These are phyloP conservation scores for Tinea semifulvella DNA, from an alignment of 2,888 invertebrate genomes.

Conservation along the genomic window DNA sequence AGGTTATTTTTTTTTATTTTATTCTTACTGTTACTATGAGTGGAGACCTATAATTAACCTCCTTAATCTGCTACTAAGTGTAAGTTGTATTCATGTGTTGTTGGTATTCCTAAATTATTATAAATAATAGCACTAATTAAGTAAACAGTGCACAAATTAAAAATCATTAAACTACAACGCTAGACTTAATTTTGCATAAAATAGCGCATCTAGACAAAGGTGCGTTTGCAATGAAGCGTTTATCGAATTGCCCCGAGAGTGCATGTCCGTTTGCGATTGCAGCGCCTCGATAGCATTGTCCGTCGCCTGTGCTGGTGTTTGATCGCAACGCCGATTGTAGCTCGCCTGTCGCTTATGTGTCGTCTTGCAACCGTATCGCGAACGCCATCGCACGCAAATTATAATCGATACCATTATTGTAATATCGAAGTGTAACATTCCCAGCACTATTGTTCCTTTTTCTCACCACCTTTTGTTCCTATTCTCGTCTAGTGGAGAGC, in stretches of 20 bases:
- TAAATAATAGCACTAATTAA: too few species aligned
- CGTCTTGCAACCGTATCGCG: conserved; percentile 53
- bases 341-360: conserved; percentile 61
- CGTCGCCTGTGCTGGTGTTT: conserved; percentile 42
- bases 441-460: conserved; percentile 55
- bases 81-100: too few species aligned
- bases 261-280: conserved; percentile 50
- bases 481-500: neutral
- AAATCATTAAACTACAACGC: too few species aligned
- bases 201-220: neutral
- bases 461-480: conserved; percentile 12
- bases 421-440: conserved; percentile 47
- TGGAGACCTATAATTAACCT: too few species aligned
- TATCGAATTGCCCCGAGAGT: conserved; percentile 58
- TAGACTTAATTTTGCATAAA: conserved; percentile 4
- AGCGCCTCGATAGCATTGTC: conserved; percentile 62
- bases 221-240: conserved; percentile 44
- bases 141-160: too few species aligned
- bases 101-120: too few species aligned
- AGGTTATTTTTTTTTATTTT: too few species aligned
- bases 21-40: too few species aligned
- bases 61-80: too few species aligned
- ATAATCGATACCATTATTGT: conserved; percentile 68
- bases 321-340: conserved; percentile 57
- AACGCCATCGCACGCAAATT: conserved; percentile 64